A percentile compares a stretch with the other conserved stretches of the same genome.
These are phyloP conservation scores for Nasonia giraulti DNA, from an alignment of 1,140 invertebrate species.

Conservation along the genomic window DNA sequence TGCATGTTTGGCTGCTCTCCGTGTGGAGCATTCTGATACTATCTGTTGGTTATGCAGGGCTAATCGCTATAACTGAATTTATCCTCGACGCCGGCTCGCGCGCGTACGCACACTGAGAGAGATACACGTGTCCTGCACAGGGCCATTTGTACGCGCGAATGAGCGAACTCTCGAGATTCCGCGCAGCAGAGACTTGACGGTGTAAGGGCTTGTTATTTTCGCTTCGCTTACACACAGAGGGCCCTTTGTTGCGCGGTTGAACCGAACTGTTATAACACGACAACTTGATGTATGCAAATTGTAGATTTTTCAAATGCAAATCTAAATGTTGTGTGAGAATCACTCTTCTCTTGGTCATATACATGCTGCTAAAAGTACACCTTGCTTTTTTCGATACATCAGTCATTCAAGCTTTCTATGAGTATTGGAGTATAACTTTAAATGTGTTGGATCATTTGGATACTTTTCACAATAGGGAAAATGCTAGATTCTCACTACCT, in stretches of 20 bases:
- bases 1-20: background rate
- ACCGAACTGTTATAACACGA: background rate
- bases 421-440: background rate
- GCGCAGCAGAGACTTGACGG: background rate
- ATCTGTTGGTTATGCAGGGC: background rate
- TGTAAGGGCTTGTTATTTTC: background rate
- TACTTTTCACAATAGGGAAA: no score
- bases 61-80: conserved; percentile 21
- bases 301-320: background rate
- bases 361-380: background rate
- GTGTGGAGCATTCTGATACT: conserved; percentile 15
- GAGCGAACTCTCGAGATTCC: background rate
- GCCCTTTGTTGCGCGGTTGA: background rate
- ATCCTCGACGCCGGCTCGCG: background rate
- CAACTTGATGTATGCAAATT: background rate
- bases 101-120: background rate
- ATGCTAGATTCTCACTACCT: no score
- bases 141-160: background rate
- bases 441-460: background rate
- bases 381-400: background rate
- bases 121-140: background rate
- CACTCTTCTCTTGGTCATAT: background rate
- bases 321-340: background rate
- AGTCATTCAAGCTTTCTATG: background rate
- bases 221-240: background rate